Conservation (phyloP, 2,888 invertebrate genomes). For the Stenodema calcarata region DNA sequence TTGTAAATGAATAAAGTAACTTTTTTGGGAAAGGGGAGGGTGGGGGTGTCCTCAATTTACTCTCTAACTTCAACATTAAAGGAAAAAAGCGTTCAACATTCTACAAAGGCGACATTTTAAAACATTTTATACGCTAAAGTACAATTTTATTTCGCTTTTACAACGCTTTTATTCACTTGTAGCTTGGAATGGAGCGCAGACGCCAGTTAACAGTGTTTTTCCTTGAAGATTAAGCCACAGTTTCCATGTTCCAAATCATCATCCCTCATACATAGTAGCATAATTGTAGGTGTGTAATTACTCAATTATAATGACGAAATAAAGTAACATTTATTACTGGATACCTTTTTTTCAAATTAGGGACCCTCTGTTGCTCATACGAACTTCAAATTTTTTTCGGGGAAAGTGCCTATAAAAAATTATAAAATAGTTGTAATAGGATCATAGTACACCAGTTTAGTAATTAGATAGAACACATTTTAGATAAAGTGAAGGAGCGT, state of each 20-base stretch:
- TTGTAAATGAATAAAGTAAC: not conserved
- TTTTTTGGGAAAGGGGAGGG: no score
- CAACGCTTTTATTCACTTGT: not conserved
- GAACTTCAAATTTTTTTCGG: slow-evolving; percentile 26
- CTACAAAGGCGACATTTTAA: slow-evolving; percentile 35
- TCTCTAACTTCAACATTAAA: not conserved
- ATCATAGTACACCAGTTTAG: not conserved
- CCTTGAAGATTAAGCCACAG: not conserved
- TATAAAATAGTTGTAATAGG: not conserved
- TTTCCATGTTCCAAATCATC: not conserved
- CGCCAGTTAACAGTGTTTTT: not conserved
- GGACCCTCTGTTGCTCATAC: slow-evolving; percentile 8
- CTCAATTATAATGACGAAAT: not conserved
- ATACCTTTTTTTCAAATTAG: slow-evolving; percentile 9
- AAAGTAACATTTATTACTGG: slow-evolving; percentile 8
- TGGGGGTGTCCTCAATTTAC: not conserved
- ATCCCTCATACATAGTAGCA: not conserved
- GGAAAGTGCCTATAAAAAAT: slow-evolving; percentile 36
- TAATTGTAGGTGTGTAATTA: not conserved
- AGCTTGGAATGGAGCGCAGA: slow-evolving; percentile 15
- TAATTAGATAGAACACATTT: not conserved
- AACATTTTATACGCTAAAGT: not conserved
- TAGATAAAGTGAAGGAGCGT: not conserved
- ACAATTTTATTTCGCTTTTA: not conserved
- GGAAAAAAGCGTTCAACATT: slow-evolving; percentile 40